Percentiles rank a stretch among this genome's conserved stretches.
phyloP scores from a whole-genome alignment of 2,113 vertebrate genomes.

The Ceyx melanurus region DNA sequence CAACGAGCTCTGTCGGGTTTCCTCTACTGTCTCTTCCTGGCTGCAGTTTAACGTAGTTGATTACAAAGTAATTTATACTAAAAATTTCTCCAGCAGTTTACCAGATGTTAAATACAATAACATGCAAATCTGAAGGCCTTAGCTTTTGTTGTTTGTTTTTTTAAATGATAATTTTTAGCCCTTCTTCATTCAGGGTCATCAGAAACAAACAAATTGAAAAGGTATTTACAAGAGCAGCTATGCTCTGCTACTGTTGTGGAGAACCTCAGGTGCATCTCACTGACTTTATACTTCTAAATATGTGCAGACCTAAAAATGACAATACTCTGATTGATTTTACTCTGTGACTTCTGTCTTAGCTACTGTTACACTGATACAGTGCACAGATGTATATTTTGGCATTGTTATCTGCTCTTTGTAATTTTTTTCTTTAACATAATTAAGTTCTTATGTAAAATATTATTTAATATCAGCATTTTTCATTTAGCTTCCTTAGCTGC shows the following conservation, averaged over 20 bases:
- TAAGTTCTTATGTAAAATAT: neutral
- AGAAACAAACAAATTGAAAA: neutral
- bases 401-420: neutral
- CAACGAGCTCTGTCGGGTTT: neutral
- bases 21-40: neutral
- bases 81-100: neutral
- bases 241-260: neutral
- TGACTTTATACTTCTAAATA: neutral
- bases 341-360: neutral
- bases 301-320: neutral
- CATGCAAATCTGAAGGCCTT: neutral
- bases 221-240: neutral
- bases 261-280: neutral
- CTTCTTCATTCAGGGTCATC: neutral
- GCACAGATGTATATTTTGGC: neutral
- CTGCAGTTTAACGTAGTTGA: neutral
- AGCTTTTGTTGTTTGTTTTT: neutral
- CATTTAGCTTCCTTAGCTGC: neutral
- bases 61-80: neutral
- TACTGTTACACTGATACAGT: neutral
- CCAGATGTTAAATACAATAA: neutral
- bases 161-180: neutral
- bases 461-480: conserved; percentile 13
- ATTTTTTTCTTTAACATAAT: neutral
- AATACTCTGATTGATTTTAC: neutral